These are phyloP conservation scores for Sebastes vulpes DNA, from an alignment of 2,797 vertebrate species.

Conservation along the genomic window DNA sequence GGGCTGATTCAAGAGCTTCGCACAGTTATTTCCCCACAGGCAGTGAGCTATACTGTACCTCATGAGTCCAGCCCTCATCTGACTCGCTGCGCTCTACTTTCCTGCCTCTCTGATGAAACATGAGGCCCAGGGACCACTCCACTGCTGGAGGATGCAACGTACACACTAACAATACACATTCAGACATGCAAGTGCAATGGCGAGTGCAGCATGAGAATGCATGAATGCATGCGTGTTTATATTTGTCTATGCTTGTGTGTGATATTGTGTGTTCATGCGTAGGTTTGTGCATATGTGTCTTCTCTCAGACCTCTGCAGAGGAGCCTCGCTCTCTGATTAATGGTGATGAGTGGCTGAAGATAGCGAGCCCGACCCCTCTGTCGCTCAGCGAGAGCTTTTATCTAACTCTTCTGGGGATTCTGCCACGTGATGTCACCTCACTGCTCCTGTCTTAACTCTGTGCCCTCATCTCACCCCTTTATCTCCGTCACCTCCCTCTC, in stretches of 20 bases:
- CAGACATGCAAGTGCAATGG: background rate
- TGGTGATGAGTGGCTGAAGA: conserved; percentile 57
- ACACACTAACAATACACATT: conserved; percentile 16
- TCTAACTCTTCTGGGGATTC: conserved; percentile 53
- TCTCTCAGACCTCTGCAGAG: background rate
- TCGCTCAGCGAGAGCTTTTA: conserved; percentile 59
- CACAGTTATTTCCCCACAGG: conserved; percentile 66
- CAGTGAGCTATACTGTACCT: conserved; percentile 49
- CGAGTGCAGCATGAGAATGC: background rate
- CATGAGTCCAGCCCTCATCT: conserved; percentile 65
- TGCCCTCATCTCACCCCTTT: conserved; percentile 48
- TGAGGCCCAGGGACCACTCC: conserved; percentile 34
- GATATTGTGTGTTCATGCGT: background rate
- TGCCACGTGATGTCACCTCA: conserved; percentile 49
- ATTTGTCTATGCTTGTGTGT: background rate
- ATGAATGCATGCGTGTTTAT: background rate
- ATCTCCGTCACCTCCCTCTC: conserved; percentile 30
- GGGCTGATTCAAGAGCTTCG: conserved; percentile 50
- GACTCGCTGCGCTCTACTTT: conserved; percentile 37
- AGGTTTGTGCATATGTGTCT: background rate
- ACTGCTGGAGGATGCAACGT: conserved; percentile 15
- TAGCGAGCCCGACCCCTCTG: conserved; percentile 30
- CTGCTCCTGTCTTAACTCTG: conserved; percentile 52
- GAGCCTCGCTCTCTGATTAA: conserved; percentile 46
- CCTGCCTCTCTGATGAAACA: conserved; percentile 54